A percentile compares a stretch with the other conserved stretches of the same genome.
phyloP scores from a whole-genome alignment of 2,113 vertebrate species.

The Strigops habroptila region DNA sequence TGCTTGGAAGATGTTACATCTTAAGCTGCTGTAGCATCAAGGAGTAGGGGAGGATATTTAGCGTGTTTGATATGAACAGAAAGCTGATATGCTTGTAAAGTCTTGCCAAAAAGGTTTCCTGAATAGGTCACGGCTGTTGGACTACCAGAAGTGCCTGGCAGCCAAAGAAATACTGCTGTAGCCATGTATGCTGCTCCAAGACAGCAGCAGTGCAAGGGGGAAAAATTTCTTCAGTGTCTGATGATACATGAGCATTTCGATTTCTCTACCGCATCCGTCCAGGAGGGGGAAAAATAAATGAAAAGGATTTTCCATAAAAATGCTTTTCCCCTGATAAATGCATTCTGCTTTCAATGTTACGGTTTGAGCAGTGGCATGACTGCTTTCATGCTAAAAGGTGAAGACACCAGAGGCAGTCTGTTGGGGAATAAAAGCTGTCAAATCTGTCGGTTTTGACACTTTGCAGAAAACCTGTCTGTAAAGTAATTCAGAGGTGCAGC shows the following conservation, averaged over 20 bases:
- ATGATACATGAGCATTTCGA: neutral
- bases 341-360: neutral
- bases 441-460: neutral
- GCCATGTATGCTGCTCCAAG: neutral
- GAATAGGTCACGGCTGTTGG: neutral
- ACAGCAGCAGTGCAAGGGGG: neutral
- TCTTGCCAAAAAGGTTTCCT: neutral
- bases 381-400: neutral
- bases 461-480: neutral
- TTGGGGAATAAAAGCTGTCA: neutral
- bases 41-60: neutral
- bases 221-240: neutral
- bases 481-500: neutral
- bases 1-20: neutral
- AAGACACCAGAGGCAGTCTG: neutral
- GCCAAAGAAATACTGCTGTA: neutral
- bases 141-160: neutral
- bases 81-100: neutral
- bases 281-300: neutral
- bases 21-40: neutral
- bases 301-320: neutral
- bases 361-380: neutral
- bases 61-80: neutral
- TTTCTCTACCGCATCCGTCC: neutral
- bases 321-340: neutral